phyloP scores from a whole-genome alignment of 1,140 invertebrate genomes.

The Formica exsecta region DNA sequence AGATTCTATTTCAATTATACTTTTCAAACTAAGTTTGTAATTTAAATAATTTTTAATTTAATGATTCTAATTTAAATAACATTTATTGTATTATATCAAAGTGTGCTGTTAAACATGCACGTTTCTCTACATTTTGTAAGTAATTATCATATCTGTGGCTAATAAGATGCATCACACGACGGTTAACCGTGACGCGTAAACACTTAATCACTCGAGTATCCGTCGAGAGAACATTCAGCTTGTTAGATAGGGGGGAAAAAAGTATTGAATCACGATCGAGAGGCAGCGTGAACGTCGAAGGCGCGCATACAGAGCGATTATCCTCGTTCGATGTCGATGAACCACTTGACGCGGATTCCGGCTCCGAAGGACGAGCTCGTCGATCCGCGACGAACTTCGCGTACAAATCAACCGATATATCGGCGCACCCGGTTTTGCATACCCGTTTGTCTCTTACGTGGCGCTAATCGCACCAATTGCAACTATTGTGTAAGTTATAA shows the following conservation, averaged over 20 bases:
- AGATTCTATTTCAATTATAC: constrained; percentile 1
- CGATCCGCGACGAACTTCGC: constrained; percentile 80
- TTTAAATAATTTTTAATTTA: background rate
- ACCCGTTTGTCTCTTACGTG: constrained; percentile 45
- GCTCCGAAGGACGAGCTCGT: constrained; percentile 82
- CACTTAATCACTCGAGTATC: constrained; percentile 48
- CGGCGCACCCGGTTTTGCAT: constrained; percentile 20
- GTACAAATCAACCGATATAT: constrained; percentile 68
- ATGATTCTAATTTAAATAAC: background rate
- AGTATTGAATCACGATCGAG: constrained; percentile 54
- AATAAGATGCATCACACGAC: constrained; percentile 46
- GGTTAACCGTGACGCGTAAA: constrained; percentile 38
- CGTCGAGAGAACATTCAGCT: constrained; percentile 2
- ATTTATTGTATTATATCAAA: constrained; percentile 12
- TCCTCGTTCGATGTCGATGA: constrained; percentile 85
- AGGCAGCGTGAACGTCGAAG: constrained; percentile 58
- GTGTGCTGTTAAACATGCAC: background rate
- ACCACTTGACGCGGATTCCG: constrained; percentile 81
- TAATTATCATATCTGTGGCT: constrained; percentile 29
- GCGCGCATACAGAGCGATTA: constrained; percentile 75
- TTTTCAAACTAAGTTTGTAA: constrained; percentile 16
- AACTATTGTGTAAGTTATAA: constrained; percentile 56
- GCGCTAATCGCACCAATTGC: constrained; percentile 57
- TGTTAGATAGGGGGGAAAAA: background rate
- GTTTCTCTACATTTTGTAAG: constrained; percentile 1